These are phyloP conservation scores for Plectrocnemia conspersa DNA, from an alignment of 1,140 invertebrate species.

Conservation along the genomic window DNA sequence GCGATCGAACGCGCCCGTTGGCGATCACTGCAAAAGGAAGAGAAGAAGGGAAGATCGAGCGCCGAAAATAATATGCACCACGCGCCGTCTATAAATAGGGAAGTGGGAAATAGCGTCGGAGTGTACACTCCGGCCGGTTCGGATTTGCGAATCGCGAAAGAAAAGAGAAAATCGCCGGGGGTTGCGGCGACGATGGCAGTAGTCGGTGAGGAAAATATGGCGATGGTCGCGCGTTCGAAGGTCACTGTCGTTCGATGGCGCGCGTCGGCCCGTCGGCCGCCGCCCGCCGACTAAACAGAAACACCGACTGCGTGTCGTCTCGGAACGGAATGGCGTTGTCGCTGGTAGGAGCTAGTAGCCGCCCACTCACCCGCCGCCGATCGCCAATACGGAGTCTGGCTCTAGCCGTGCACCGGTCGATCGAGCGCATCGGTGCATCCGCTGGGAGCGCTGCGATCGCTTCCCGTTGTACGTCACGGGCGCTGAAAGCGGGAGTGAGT, in stretches of 20 bases:
- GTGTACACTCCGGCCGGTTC: too few relatives aligned
- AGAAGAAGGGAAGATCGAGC: not conserved
- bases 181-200: not conserved
- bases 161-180: not conserved
- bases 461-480: not conserved
- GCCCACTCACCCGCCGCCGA: not conserved
- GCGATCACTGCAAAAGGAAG: not conserved
- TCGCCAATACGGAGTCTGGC: not conserved
- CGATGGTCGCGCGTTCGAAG: not conserved
- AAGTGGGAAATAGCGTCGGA: constrained; percentile 28
- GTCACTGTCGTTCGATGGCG: not conserved
- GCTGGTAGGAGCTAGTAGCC: not conserved
- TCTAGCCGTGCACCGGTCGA: not conserved
- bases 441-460: not conserved
- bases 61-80: constrained; percentile 31
- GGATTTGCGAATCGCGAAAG: too few relatives aligned
- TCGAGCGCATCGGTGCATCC: not conserved
- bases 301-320: not conserved
- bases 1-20: not conserved
- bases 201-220: not conserved
- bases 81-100: constrained; percentile 29
- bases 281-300: not conserved
- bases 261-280: not conserved
- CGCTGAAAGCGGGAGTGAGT: too few relatives aligned
- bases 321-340: not conserved